Base-by-base conservation (phyloP, 2,113 vertebrate genomes). In the Talpa occidentalis region DNA sequence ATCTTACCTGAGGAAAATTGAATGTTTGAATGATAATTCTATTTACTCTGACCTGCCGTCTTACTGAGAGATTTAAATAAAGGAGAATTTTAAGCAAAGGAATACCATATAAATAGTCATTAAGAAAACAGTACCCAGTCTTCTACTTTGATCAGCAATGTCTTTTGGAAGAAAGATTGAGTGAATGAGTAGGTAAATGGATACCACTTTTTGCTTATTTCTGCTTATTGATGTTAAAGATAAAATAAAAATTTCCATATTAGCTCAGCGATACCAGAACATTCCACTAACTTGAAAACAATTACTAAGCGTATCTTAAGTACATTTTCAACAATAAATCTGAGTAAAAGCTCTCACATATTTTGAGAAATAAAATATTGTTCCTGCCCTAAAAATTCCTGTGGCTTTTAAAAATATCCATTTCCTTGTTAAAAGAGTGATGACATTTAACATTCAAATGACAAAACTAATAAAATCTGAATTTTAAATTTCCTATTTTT, bases 291-390 rank as follows among this genome's bases (percentile, higher is more conserved):
- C 35, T 89, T 62, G 62, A 52, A 96, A 91, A 60, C 59, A 52
- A 19, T 30, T 79, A 24, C 35, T 8, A 78, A 88, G 22, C 59
- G n/a, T 81, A 26, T 91, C 72, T 74, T 85, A 40, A 88, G 67
- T 60, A 44, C 60, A 52, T n/a, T 54, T 72, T 74, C 21, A 72
- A 54, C 82, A 91, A 86, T 21, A 89, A 89, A 77, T 73, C 26
- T 49, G 10, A 72, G 32, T 47, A 80, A 83, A 81, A 32, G 17
- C 14, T 85, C 35, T 67, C 42, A 62, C 9, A n/a, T 28, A 7
- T 69, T 84, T 77, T 74, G 35, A 35, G 56, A 91, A 97, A 76
- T 67, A 64, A 95, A 10, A 47, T 3, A 40, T 2, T 91, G 90
- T 59, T 37, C 24, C 66, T 44, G n/a, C 5, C 35, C 26, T 42